Base-by-base conservation (phyloP, 2,888 invertebrate species). In the Cataglyphis albicans region DNA sequence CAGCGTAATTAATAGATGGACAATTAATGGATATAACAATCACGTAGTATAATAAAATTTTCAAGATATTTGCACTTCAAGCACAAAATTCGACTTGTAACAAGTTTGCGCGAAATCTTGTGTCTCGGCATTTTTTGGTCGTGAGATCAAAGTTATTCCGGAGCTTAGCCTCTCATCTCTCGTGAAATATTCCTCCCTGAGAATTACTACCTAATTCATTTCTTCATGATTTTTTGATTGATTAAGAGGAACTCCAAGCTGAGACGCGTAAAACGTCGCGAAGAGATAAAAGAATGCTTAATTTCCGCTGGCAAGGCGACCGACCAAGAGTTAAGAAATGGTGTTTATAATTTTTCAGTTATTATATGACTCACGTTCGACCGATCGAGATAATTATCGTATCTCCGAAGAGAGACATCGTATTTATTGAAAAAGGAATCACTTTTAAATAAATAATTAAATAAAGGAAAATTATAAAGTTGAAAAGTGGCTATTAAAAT, bases 181-280 rank as follows among this genome's bases (percentile, higher is more conserved):
- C 48, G 25, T 73, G 35, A 81, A 67, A 61, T 48, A 68, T 81
- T 41, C 35, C 61, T 75, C 59, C 48, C 48, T 35, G 63, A 65
- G 61, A 83, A 52, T 81, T 65, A 48, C 73, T 81, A 84, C 83
- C 86, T 91, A 90, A 92, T 92, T 92, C 91, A 89, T 91, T 90
- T 87, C 72, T 88, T 90, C 90, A 90, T 89, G 90, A 90, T 93
- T 92, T 92, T 93, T 92, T 94, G 94, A 94, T 94, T 93, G 93
- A 94, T 94, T 93, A 94, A 91, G 87, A 90, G 87, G 85, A 89
- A 87, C 87, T 87, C 88, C 87, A 84, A 91, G 84, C 84, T 87
- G 92, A 92, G 91, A 87, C 90, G 88, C 90, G 87, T 85, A 86
- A 91, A 91, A 89, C 81, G 81, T 84, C 87, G 89, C 87, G 88